Base-by-base conservation (phyloP, 2,888 invertebrate species). In the Mamestra brassicae region DNA sequence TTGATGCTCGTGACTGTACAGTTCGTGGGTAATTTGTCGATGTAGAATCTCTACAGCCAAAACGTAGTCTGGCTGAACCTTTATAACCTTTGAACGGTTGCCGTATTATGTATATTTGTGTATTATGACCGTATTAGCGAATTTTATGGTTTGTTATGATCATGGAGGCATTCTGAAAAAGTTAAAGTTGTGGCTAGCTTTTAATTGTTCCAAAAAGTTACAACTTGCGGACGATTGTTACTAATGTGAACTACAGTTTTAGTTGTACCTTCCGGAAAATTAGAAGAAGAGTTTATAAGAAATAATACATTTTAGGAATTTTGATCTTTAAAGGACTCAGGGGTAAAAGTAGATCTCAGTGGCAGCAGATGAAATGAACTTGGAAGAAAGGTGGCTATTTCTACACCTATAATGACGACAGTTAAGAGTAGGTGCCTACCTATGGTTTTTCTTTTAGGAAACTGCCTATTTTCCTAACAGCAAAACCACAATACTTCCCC, bases 1-100 rank as follows among this genome's bases (percentile, higher is more conserved):
- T 74, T 45, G 47, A 75, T 74, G 38, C 17, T 17, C 4, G 38
- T 74, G 74, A 62, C 47, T 47, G 62, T 73, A 73, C 69, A 8
- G 4, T 66, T 17, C n/a, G 54, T 50, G 52, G 60, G 64, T 70
- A 72, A 74, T 71, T 85, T 71, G 74, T 74, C 54, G 50, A 75
- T 54, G 54, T 63, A 36, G 52, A 67, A 71, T 71, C 38, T 65
- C 50, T 17, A 45, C n/a, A 55, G 47, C 34, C 52, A 71, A 74
- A 77, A 38, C 26, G 45, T 55, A 45, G 70, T 71, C 58, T 63
- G 74, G 58, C 67, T 76, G 69, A 52, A 76, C 62, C 17, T 69
- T 65, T 62, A 68, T 78, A 64, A 64, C 64, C 60, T 71, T 13
- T 70, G 61, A 73, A 57, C 45, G 45, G 34, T 38, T 15, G 36